A percentile compares a stretch with the other conserved stretches of the same genome.
These are phyloP conservation scores for Typhlichthys subterraneus DNA, from an alignment of 2,797 vertebrate genomes.

Conservation along the genomic window DNA sequence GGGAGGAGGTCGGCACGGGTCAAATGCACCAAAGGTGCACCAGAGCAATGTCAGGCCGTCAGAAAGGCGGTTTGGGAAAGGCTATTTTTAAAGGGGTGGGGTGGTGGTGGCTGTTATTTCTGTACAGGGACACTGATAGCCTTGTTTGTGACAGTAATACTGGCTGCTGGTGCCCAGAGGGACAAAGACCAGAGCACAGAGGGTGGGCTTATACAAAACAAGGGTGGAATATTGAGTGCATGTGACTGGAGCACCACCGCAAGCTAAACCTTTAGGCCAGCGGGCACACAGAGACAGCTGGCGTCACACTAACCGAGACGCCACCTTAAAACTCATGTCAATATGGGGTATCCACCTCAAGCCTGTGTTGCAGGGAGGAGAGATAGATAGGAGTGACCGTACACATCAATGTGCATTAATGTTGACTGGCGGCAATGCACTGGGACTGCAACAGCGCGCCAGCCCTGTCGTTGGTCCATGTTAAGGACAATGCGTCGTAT, in stretches of 20 bases:
- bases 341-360: conserved; percentile 24
- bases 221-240: too few relatives aligned
- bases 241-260: too few relatives aligned
- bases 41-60: conserved; percentile 2
- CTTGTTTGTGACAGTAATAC: too few relatives aligned
- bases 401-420: conserved; percentile 24
- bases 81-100: too few relatives aligned
- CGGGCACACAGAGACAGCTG: too few relatives aligned
- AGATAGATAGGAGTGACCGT: not conserved
- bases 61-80: conserved; percentile 11
- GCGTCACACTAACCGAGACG: conserved; percentile 22
- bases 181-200: too few relatives aligned
- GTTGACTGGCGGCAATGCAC: conserved; percentile 7
- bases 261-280: too few relatives aligned
- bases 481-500: not conserved
- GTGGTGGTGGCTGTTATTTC: too few relatives aligned
- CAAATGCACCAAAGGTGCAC: not conserved
- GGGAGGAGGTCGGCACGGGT: conserved; percentile 12
- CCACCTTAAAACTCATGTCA: conserved; percentile 49
- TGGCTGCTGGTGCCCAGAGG: too few relatives aligned
- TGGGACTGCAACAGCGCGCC: conserved; percentile 7
- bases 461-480: conserved; percentile 19
- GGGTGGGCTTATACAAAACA: too few relatives aligned
- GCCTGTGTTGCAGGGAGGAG: conserved; percentile 9
- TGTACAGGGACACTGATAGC: too few relatives aligned